Base-by-base conservation (phyloP, 2,113 vertebrate genomes). In the Ageneiosus marmoratus region DNA sequence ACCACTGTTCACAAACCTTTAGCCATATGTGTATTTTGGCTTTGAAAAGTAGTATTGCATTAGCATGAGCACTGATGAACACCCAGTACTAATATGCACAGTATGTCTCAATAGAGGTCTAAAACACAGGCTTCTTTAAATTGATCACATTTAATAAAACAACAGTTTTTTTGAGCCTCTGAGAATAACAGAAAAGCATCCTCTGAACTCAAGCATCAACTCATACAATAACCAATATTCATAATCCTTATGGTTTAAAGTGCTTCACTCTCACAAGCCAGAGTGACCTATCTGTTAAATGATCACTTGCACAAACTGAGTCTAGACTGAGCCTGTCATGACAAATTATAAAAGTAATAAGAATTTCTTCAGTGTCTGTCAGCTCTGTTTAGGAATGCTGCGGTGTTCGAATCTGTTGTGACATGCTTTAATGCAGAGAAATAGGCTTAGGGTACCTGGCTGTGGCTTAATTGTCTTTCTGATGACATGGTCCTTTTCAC, bases 401-500 rank as follows among this genome's bases (percentile, higher is more conserved):
- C 20, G 12, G 48, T 18, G 53, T 29, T 84, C 29, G 48, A 32
- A 20, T 81, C 51, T 55, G 32, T 78, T 56, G 51, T 56, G 78
- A 72, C 62, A 83, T 77, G 73, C 85, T 84, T 56, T 81, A 84
- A 81, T 81, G 60, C 53, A 32, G 46, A 5, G 44, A 77, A 80
- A 76, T 34, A 67, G 60, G 50, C 77, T 50, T 29, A 44, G 56
- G 29, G 65, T 81, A 72, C 82, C 44, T 86, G 85, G 65, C 20
- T 27, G 69, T 27, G 51, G 29, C 82, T 81, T 46, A 32, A 51
- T 27, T 83, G 73, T 81, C 82, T 81, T 81, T 62, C 77, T 34
- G 78, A 81, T 81, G 73, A 55, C 73, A 86, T 73, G 72, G 55
- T 65, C 46, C 63, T 63, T 77, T 83, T 80, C 78, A 80, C 73